phyloP scores from a whole-genome alignment of 2,797 vertebrate species.

The Oceanodroma leucorhoa region DNA sequence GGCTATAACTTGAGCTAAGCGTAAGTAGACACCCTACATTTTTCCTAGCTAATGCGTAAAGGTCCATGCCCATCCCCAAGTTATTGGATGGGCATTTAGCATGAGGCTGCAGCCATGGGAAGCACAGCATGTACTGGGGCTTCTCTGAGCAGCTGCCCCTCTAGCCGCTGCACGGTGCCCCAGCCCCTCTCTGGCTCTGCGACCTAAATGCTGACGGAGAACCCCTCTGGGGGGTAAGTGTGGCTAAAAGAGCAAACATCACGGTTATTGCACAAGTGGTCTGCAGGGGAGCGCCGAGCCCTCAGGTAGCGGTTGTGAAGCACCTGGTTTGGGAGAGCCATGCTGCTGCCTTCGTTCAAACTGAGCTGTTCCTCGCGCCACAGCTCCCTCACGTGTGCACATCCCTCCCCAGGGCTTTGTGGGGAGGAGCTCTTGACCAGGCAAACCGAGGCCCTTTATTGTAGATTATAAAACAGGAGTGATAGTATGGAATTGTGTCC shows the following conservation, averaged over 20 bases:
- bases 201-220: not conserved
- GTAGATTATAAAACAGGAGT: not conserved
- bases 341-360: not conserved
- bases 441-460: not conserved
- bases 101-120: not conserved
- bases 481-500: not conserved
- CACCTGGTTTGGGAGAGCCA: not conserved
- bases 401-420: not conserved
- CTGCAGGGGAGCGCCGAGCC: not conserved
- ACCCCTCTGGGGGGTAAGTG: not conserved
- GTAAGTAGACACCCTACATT: accelerated
- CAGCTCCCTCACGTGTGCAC: not conserved
- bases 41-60: not conserved
- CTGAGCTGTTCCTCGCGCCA: not conserved
- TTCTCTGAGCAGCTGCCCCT: not conserved
- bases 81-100: not conserved
- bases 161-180: not conserved
- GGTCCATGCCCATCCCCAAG: not conserved
- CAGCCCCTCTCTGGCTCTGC: not conserved
- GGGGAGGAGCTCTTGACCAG: not conserved
- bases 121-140: not conserved
- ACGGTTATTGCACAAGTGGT: accelerated
- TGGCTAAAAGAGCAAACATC: not conserved
- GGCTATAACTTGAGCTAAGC: not conserved
- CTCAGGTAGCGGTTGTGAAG: not conserved